Conservation (phyloP, 2,113 vertebrate genomes). For the Aspidoscelis tigris region DNA sequence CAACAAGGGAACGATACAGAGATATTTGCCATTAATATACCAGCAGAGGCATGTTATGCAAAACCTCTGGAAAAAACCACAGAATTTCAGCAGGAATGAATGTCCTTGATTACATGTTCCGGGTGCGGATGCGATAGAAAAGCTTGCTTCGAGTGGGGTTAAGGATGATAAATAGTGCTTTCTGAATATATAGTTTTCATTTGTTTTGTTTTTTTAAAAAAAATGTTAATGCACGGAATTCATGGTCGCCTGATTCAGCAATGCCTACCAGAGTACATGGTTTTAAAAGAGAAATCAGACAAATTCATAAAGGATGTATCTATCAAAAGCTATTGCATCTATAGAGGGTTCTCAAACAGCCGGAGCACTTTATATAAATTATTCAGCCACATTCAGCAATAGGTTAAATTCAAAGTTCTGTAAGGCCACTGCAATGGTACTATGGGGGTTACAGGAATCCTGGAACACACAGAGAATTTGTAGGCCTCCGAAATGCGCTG, state of each 20-base stretch:
- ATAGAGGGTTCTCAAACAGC: background rate
- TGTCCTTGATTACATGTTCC: background rate
- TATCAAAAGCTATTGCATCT: background rate
- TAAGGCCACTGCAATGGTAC: too few relatives aligned
- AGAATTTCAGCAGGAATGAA: background rate
- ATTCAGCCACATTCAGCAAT: background rate
- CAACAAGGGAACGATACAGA: background rate
- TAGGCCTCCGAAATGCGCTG: too few relatives aligned
- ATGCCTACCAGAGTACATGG: background rate
- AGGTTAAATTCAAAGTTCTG: too few relatives aligned
- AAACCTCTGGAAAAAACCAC: background rate
- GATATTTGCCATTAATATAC: background rate
- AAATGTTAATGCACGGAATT: background rate
- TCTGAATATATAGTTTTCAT: too few relatives aligned
- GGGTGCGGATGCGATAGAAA: too few relatives aligned
- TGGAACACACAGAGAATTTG: too few relatives aligned
- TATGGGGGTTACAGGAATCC: too few relatives aligned
- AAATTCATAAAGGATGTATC: background rate
- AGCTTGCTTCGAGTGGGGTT: background rate
- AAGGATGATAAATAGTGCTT: background rate
- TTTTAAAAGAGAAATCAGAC: background rate
- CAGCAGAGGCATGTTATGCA: background rate
- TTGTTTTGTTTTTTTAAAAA: too few relatives aligned
- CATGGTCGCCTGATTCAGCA: too few relatives aligned
- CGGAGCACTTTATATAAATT: background rate